Evolutionary conservation across 2,797 vertebrate genomes (phyloP), one percentile per base, ranked within the genome.

Genomic region (Melanotaenia parkinsoni): DNA sequence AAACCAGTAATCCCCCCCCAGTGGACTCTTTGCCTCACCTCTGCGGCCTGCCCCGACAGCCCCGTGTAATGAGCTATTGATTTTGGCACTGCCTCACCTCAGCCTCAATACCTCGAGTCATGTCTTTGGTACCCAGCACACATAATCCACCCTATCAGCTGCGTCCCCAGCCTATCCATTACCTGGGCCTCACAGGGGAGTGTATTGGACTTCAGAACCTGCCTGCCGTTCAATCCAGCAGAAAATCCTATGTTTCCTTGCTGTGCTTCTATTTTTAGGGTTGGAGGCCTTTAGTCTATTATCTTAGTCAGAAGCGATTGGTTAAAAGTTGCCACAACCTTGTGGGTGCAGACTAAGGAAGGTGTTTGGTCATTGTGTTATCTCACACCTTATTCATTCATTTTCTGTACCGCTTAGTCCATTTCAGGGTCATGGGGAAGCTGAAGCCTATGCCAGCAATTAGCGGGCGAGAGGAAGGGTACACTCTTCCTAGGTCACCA

Each of bases 61-160:
- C 64, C 78, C 18, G 47, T 86, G 84, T 94, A 94, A 94, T 94
- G 90, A 94, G 91, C 91, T 94, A 95, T 94, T 93, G 93, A 95
- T 94, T 88, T 84, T 76, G 65, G 74, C 75, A 79, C 68, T 84
- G 86, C 79, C 81, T 91, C 74, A 43, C 82, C 61, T 13, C 81
- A 63, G 81, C 88, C 73, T 81, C 88, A 84, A 85, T 89, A 78
- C 82, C 81, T 82, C 53, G 56, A 88, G 81, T 88, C 77, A 45
- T 88, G 87, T 89, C 89, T 90, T 92, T 86, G 89, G 86, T 81
- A 80, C 85, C 88, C 80, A 65, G 81, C 38, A 72, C 91, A 92
- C 89, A 90, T 91, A 91, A 93, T 91, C 88, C 72, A 20, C 12
- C 43, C 88, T 75, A 90, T 92, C 91, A 91, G 71, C 71, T 78